These are phyloP conservation scores for Aspiorhynchus laticeps DNA, from an alignment of 2,113 vertebrate genomes.

Conservation along the genomic window DNA sequence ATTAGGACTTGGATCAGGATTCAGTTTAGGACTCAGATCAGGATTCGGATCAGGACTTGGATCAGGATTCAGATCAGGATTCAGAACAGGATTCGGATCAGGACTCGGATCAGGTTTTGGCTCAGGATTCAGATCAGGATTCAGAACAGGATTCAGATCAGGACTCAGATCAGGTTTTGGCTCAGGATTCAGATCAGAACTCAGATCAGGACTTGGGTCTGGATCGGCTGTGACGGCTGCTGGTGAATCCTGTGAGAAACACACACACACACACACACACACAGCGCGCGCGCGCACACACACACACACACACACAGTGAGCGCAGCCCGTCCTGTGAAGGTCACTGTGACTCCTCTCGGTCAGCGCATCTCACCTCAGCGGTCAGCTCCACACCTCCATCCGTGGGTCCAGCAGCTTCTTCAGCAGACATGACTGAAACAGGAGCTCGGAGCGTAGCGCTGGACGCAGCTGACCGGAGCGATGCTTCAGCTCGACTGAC, in stretches of 20 bases:
- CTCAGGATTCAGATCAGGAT: too few species aligned
- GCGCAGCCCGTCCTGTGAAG: background rate
- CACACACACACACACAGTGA: background rate
- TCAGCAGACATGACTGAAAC: conserved; percentile 23
- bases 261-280: background rate
- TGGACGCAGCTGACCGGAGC: background rate
- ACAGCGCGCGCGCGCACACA: too few species aligned
- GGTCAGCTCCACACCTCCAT: conserved; percentile 68
- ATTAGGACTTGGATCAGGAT: too few species aligned
- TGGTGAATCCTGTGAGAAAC: background rate
- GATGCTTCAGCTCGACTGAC: background rate
- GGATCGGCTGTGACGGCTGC: background rate
- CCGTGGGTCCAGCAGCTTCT: conserved; percentile 48
- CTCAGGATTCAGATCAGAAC: background rate
- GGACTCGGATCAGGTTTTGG: too few species aligned
- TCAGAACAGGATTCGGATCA: too few species aligned
- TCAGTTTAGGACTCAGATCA: too few species aligned
- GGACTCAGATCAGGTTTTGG: too few species aligned
- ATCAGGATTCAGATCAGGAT: too few species aligned
- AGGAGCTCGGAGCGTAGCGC: background rate
- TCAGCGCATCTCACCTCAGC: conserved; percentile 59
- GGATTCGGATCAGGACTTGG: too few species aligned
- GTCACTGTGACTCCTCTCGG: background rate
- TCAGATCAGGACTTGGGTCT: background rate
- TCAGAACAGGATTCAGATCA: too few species aligned